These are phyloP conservation scores for Zaprionus africanus DNA, from an alignment of 1,140 invertebrate species.

Conservation along the genomic window DNA sequence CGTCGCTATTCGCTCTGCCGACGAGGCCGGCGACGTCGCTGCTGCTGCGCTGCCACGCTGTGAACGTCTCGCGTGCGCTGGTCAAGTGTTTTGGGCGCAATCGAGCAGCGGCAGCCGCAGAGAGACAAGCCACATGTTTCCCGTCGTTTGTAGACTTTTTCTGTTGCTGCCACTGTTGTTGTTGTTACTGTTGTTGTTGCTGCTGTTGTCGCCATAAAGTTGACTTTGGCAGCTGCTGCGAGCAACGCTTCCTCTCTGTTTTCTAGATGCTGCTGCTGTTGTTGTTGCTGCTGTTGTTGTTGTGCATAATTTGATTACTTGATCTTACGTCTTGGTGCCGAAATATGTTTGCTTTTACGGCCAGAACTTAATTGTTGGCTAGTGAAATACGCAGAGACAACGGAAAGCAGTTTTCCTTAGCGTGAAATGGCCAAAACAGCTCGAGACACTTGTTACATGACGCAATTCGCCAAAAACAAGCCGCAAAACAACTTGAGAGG, in stretches of 20 bases:
- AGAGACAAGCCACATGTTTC: slow-evolving; percentile 59
- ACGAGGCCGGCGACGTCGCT: slow-evolving; percentile 12
- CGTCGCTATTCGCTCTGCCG: not conserved
- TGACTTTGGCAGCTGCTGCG: slow-evolving; percentile 57
- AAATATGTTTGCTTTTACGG: slow-evolving; percentile 46
- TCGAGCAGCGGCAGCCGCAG: slow-evolving; percentile 18
- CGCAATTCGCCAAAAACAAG: not conserved
- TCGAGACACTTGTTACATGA: slow-evolving; percentile 1
- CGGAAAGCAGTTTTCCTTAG: not conserved
- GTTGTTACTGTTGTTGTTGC: not conserved
- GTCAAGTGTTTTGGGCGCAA: slow-evolving; percentile 62
- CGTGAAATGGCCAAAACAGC: not conserved
- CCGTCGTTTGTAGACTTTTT: slow-evolving; percentile 53
- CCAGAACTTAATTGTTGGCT: slow-evolving; percentile 35
- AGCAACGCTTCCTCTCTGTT: slow-evolving; percentile 30
- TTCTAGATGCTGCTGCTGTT: not conserved
- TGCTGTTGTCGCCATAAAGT: slow-evolving; percentile 34
- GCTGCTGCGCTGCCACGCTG: slow-evolving; percentile 30
- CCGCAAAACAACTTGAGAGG: not conserved
- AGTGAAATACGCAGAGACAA: slow-evolving; percentile 8
- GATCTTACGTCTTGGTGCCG: slow-evolving; percentile 37
- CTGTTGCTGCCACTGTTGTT: slow-evolving; percentile 19
- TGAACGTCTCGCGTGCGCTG: slow-evolving; percentile 39
- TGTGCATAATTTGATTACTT: slow-evolving; percentile 51
- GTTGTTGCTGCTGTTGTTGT: slow-evolving; percentile 29